phyloP scores from a whole-genome alignment of 2,113 vertebrate genomes.

The Etia nguti region DNA sequence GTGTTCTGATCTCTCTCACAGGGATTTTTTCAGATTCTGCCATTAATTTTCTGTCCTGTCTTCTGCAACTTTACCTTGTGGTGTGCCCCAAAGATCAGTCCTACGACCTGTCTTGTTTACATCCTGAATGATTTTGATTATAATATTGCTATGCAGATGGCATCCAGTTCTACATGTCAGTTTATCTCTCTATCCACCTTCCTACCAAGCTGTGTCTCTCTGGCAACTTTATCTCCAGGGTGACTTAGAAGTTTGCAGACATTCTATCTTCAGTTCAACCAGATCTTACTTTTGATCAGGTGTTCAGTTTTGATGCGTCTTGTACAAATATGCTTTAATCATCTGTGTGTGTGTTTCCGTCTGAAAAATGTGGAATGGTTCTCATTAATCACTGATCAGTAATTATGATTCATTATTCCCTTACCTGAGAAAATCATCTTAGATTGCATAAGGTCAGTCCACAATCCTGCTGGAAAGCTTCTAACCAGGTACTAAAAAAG shows the following conservation, averaged over 20 bases:
- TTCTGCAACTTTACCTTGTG: not conserved
- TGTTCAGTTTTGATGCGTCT: not conserved
- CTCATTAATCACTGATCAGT: not conserved
- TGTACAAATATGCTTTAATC: not conserved
- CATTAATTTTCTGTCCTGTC: not conserved
- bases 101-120: not conserved
- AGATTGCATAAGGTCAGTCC: not conserved
- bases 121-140: not conserved
- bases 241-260: not conserved
- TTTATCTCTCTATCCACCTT: no score
- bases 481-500: not conserved
- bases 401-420: not conserved
- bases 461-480: not conserved
- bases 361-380: not conserved
- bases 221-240: not conserved
- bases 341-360: not conserved
- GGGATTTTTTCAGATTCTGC: not conserved
- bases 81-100: not conserved
- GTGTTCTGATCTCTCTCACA: not conserved
- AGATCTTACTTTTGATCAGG: not conserved
- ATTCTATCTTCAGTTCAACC: not conserved
- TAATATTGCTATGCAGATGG: not conserved
- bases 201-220: not conserved
- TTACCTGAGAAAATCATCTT: not conserved
- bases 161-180: not conserved